Evolutionary conservation across 2,113 vertebrate species (phyloP), one percentile per base, ranked within the genome.

Genomic region (Bubalus kerabau): DNA sequence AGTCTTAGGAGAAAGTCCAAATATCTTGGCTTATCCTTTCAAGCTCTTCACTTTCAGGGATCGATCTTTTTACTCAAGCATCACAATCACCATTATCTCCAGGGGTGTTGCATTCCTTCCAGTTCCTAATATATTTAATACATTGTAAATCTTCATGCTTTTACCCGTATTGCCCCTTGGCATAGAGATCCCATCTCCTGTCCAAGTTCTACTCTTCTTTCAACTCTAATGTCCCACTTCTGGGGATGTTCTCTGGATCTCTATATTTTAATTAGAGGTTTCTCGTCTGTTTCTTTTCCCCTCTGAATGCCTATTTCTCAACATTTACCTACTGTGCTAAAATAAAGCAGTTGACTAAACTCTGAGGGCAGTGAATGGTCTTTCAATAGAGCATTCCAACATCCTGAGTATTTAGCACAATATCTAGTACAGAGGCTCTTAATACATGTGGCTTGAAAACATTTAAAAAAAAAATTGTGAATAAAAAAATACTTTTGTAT

Each of bases 301-400:
- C 19, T 67, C 40, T 80, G 3, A 40, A 67, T 91, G 67, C 17
- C n/a, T 50, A 46, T 93, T 56, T 83, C 43, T 89, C 14, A 91
- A 6, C 7, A 57, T 83, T 60, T 83, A 56, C 30, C 32, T 59
- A 52, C 13, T 56, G 7, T 7, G 6, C 0, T 60, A 23, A 96
- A 91, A 94, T 57, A 83, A 71, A 93, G 30, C 2, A 82, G 67
- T 50, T 90, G 10, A 71, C 57, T 89, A 91, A 59, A 80, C 7
- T 57, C 46, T 54, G 30, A 87, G 60, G 23, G 1, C 17, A 84
- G 15, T 76, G n/a, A 89, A 76, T 52, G 7, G 0, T 57, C 78
- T 90, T 84, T 83, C 12, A 46, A 10, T 2, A 28, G 2, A 54
- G 2, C 76, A 9, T 2, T 40, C 46, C 89, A 86, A 82, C 17